These are phyloP conservation scores for Apodemus sylvaticus DNA, from an alignment of 2,113 vertebrate genomes.

Conservation along the genomic window DNA sequence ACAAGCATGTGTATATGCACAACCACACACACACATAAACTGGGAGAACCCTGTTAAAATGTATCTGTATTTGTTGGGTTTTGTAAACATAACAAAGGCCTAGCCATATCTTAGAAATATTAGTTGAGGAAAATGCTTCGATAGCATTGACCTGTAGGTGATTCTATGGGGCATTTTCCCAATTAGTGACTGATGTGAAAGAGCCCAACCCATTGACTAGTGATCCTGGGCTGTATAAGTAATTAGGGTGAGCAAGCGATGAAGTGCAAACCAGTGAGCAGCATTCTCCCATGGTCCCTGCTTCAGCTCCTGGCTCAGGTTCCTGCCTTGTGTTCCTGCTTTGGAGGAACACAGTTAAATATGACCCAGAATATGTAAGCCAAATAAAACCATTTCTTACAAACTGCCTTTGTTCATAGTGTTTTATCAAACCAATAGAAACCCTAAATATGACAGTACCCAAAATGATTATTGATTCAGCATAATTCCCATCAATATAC, in stretches of 20 bases:
- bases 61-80: background rate
- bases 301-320: background rate
- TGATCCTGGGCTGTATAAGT: background rate
- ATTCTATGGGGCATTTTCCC: background rate
- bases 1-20: too few relatives aligned
- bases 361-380: background rate
- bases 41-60: background rate
- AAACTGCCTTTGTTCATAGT: background rate
- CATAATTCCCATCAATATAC: background rate
- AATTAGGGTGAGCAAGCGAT: background rate
- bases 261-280: background rate
- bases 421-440: background rate
- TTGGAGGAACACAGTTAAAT: background rate
- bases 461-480: background rate
- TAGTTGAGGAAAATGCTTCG: too few relatives aligned
- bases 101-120: background rate
- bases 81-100: background rate
- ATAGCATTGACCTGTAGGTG: background rate
- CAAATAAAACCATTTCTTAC: background rate
- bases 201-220: background rate
- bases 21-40: too few relatives aligned
- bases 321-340: background rate
- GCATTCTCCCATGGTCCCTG: background rate
- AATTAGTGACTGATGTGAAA: too few relatives aligned
- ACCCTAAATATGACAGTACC: background rate